A percentile compares a stretch with the other conserved stretches of the same genome.
Evolutionary conservation across 2,113 vertebrate species (phyloP).

Genomic region (Brachyhypopomus gauderio): DNA sequence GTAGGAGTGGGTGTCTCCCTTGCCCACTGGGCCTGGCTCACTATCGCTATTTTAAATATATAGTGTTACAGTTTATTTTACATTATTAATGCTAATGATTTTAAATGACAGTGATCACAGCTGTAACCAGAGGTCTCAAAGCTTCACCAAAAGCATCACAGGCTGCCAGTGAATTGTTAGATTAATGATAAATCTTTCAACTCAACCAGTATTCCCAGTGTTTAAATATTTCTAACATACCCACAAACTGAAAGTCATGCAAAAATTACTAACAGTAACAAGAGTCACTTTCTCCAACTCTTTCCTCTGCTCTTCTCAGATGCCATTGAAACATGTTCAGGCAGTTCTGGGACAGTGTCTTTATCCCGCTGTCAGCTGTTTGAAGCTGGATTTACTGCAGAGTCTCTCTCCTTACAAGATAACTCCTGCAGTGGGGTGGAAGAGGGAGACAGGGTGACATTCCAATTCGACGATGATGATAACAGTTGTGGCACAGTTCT

Average conservation of each 20-base stretch:
- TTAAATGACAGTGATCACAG: too few relatives aligned
- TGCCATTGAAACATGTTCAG: constrained; percentile 55
- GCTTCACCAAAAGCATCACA: too few relatives aligned
- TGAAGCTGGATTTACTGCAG: constrained; percentile 60
- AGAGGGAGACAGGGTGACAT: constrained; percentile 55
- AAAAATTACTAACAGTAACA: background rate
- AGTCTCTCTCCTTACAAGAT: constrained; percentile 62
- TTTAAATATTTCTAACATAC: too few relatives aligned
- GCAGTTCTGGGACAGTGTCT: constrained; percentile 58
- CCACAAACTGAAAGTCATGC: too few relatives aligned
- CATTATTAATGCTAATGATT: too few relatives aligned
- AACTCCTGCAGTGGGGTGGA: constrained; percentile 57
- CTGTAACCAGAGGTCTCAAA: too few relatives aligned
- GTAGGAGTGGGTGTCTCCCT: too few relatives aligned
- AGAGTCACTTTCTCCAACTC: background rate
- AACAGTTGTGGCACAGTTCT: constrained; percentile 62
- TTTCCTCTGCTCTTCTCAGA: constrained; percentile 51
- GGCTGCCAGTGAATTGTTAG: too few relatives aligned
- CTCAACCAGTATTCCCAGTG: too few relatives aligned
- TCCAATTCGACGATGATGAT: constrained; percentile 60
- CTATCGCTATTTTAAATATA: too few relatives aligned
- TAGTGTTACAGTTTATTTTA: too few relatives aligned
- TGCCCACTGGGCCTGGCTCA: too few relatives aligned
- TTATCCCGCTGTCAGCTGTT: constrained; percentile 71
- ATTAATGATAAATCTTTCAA: background rate